A percentile compares a stretch with the other conserved stretches of the same genome.
Evolutionary conservation across 2,888 invertebrate species (phyloP).

Genomic region (Diachrysia chrysitis): DNA sequence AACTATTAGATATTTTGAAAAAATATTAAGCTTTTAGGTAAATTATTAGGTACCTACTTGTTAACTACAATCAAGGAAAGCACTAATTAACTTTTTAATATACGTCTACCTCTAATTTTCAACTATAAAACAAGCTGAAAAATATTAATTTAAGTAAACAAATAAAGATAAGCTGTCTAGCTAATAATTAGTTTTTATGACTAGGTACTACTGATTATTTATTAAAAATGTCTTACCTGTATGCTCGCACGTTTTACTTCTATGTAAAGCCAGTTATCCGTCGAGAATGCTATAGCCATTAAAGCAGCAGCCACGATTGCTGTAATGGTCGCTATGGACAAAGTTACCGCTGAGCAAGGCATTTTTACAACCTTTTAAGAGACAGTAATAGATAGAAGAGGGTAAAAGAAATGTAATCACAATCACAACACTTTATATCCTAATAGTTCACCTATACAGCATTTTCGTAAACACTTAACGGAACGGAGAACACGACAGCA

Average conservation of each 20-base stretch:
- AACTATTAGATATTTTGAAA: conserved; percentile 15
- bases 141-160: conserved; percentile 33
- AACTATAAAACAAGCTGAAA: not conserved
- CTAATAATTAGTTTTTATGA: conserved; percentile 5
- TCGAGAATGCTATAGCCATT: conserved; percentile 97
- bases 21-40: conserved; percentile 18
- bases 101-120: not conserved
- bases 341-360: conserved; percentile 98
- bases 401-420: conserved; percentile 74
- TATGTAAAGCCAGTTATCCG: conserved; percentile 98
- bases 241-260: conserved; percentile 96
- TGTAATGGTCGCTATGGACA: conserved; percentile 98
- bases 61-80: conserved; percentile 12
- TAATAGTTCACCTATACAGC: conserved; percentile 86
- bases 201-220: not conserved
- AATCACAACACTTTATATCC: conserved; percentile 83
- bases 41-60: conserved; percentile 24
- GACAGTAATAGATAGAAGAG: conserved; percentile 75
- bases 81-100: not conserved
- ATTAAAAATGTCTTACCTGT: conserved; percentile 90
- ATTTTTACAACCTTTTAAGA: conserved; percentile 89
- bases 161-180: not conserved
- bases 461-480: conserved; percentile 87
- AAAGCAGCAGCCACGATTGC: conserved; percentile 98
- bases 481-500: conserved; percentile 86